phyloP scores from a whole-genome alignment of 2,888 invertebrate species.

The Pegoplata infirma region DNA sequence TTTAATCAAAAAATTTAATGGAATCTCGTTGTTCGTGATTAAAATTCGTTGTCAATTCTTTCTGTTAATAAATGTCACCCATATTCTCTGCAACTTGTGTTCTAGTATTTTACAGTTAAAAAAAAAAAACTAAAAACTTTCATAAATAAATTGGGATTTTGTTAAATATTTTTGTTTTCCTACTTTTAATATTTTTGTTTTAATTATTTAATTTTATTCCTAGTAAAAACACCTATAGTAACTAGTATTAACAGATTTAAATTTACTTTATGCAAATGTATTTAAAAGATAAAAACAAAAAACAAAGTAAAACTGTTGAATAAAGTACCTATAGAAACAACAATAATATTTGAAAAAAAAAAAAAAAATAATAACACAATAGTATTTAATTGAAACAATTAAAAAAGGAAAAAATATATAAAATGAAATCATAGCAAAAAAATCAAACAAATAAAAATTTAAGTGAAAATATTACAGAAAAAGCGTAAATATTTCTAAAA shows the following conservation, averaged over 20 bases:
- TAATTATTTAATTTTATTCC: no score
- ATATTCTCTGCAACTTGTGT: no score
- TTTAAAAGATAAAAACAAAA: slow-evolving; percentile 18
- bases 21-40: no score
- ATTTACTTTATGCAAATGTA: slow-evolving; percentile 41
- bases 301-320: slow-evolving; percentile 51
- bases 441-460: slow-evolving; percentile 26
- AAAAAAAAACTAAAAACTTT: no score
- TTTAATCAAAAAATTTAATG: no score
- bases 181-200: no score
- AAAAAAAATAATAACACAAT: slow-evolving; percentile 24
- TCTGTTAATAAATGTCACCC: no score
- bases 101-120: no score
- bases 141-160: no score
- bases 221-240: neutral
- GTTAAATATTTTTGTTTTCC: no score
- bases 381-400: slow-evolving; percentile 35
- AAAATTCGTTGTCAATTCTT: no score
- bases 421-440: slow-evolving; percentile 40
- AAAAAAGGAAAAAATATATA: neutral
- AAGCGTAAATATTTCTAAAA: slow-evolving; percentile 63
- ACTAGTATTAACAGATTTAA: neutral
- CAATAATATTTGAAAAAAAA: slow-evolving; percentile 56
- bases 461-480: slow-evolving; percentile 54
- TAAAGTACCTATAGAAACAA: slow-evolving; percentile 62